Evolutionary conservation across 1,140 invertebrate genomes (phyloP).

Genomic region (Elymnias hypermnestra): DNA sequence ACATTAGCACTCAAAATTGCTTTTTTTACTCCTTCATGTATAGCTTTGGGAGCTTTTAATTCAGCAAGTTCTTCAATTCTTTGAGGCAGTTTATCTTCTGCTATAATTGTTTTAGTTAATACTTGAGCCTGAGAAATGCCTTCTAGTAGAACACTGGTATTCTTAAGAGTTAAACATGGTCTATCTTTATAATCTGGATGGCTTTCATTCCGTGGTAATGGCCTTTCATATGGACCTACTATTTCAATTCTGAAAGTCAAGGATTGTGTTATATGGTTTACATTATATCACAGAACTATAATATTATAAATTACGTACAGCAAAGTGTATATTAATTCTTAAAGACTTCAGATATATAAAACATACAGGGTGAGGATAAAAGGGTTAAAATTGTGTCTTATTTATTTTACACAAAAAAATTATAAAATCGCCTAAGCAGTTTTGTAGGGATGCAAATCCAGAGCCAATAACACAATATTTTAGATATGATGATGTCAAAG

Average conservation of each 20-base stretch:
- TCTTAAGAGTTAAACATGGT: conserved; percentile 77
- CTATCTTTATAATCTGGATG: conserved; percentile 81
- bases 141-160: conserved; percentile 81
- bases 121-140: conserved; percentile 83
- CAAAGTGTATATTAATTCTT: no score
- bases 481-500: no score
- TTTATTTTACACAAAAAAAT: no score
- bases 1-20: conserved; percentile 83
- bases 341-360: no score
- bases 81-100: conserved; percentile 79
- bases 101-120: conserved; percentile 84
- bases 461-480: no score
- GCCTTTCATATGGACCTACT: conserved; percentile 58
- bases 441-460: no score
- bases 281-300: no score
- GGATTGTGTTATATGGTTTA: no score
- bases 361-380: no score
- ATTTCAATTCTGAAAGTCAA: conserved; percentile 63
- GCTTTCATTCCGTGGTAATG: conserved; percentile 65
- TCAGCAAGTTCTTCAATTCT: conserved; percentile 70
- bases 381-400: no score
- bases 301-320: no score
- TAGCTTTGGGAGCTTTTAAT: conserved; percentile 62
- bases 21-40: conserved; percentile 77
- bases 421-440: no score